Evolutionary conservation across 2,888 invertebrate genomes (phyloP).

Genomic region (Mythimna loreyi): DNA sequence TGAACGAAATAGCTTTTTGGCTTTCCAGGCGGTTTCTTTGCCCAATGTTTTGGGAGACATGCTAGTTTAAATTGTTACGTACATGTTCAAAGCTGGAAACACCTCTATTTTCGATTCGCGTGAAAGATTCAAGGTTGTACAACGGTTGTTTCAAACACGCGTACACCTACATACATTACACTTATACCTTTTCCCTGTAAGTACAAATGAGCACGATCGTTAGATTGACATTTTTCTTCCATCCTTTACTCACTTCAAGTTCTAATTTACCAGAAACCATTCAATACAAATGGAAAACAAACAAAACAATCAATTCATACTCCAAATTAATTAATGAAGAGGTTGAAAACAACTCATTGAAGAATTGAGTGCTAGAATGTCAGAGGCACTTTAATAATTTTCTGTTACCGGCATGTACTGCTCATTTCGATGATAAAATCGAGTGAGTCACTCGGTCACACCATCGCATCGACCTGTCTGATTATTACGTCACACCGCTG

Average conservation of each 20-base stretch:
- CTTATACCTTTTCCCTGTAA: too few relatives aligned
- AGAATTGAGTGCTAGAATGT: constrained; percentile 24
- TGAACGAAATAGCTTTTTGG: constrained; percentile 37
- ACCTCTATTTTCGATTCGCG: not conserved
- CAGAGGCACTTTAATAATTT: constrained; percentile 29
- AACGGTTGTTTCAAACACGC: not conserved
- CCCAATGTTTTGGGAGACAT: not conserved
- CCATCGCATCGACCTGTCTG: constrained; percentile 46
- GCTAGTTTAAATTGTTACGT: not conserved
- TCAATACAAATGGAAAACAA: constrained; percentile 3
- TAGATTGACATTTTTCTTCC: too few relatives aligned
- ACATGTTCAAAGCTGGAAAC: not conserved
- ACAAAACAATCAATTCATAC: constrained; percentile 9
- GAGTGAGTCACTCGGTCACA: constrained; percentile 48
- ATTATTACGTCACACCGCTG: constrained; percentile 44
- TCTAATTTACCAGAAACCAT: not conserved
- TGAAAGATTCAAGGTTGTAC: not conserved
- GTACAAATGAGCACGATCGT: too few relatives aligned
- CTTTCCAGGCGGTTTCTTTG: constrained; percentile 2
- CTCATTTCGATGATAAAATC: constrained; percentile 37
- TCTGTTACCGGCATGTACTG: not conserved
- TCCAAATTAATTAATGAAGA: constrained; percentile 10
- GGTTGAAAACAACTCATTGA: constrained; percentile 11
- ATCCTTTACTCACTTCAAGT: too few relatives aligned
- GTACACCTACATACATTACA: too few relatives aligned